Percentiles rank a stretch among this genome's conserved stretches.
Evolutionary conservation across 2,888 invertebrate species (phyloP).

Genomic region (Papilio elwesi): DNA sequence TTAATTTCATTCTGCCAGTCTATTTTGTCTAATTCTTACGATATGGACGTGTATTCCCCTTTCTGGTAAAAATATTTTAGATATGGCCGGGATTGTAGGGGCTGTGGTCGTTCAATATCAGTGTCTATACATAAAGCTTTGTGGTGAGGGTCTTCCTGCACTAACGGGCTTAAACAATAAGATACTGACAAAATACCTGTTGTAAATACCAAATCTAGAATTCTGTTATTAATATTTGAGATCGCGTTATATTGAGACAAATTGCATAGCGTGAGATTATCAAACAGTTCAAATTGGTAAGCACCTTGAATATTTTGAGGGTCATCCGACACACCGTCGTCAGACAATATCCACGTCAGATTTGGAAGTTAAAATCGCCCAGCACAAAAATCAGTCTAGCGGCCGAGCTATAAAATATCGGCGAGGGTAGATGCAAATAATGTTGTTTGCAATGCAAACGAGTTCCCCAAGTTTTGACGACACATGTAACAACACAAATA

Average conservation of each 20-base stretch:
- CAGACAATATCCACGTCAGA: conserved; percentile 13
- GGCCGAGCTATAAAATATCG: neutral
- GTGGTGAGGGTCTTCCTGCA: conserved; percentile 7
- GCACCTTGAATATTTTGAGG: conserved; percentile 7
- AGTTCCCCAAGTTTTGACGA: conserved; percentile 27
- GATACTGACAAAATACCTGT: neutral
- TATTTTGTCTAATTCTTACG: no score
- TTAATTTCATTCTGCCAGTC: no score
- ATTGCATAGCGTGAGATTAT: conserved; percentile 28
- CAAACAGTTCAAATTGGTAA: conserved; percentile 25
- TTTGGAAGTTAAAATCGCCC: conserved; percentile 37
- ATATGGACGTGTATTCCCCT: no score
- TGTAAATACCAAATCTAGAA: conserved; percentile 29
- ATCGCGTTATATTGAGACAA: conserved; percentile 28
- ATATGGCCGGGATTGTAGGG: no score
- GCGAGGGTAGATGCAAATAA: conserved; percentile 14
- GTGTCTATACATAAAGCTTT: no score
- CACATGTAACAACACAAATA: conserved; percentile 40
- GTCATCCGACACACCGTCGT: neutral
- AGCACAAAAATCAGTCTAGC: conserved; percentile 29
- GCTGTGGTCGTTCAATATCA: no score
- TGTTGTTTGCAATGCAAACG: conserved; percentile 14
- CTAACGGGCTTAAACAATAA: neutral
- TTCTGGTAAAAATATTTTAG: no score
- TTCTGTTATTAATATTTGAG: conserved; percentile 19